Evolutionary conservation across 2,888 invertebrate genomes (phyloP), one percentile per base, ranked within the genome.

Genomic region (Phorcus lineatus): DNA sequence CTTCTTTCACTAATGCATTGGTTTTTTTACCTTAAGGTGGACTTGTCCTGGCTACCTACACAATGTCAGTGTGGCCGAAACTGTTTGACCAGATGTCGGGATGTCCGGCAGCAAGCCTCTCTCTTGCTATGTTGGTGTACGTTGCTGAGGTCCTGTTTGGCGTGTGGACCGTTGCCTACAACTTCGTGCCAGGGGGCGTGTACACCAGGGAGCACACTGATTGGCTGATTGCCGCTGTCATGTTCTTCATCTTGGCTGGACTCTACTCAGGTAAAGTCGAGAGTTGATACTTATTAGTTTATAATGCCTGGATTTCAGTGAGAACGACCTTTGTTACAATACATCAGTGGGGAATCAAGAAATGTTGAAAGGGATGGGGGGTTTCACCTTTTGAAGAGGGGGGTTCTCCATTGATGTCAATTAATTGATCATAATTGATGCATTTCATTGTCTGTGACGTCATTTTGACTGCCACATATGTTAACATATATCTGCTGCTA

Each of bases 161-260:
- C 55, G 93, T 93, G 47, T 93, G 93, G 93, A 93, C 93, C 0
- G 91, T 92, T 66, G 93, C 93, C 0, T 93, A 91, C 84, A 93
- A 93, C 86, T 93, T 93, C 89, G 93, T 93, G 17, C 93, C 93
- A 11, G 92, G 92, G 3, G 93, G 93, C 6, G 91, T 87, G 19
- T 93, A 92, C 84, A 93, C 93, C 1, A 84, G 93, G 40, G 93
- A 93, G 83, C 90, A 88, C 81, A 93, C 93, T 1, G 92, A 91
- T 66, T 89, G 87, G 80, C 89, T 93, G 28, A 87, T 93, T n/a
- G 86, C 82, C 17, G 81, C 86, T 31, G 87, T 92, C 13, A 87
- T 90, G 83, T n/a, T 88, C 6, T 82, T 87, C 4, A 86, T 92
- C 24, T 84, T 88, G 28, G 36, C 90, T 31, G 90, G 88, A 77